These are phyloP conservation scores for Pseudococcus viburni DNA, from an alignment of 2,888 invertebrate genomes.

Conservation along the genomic window DNA sequence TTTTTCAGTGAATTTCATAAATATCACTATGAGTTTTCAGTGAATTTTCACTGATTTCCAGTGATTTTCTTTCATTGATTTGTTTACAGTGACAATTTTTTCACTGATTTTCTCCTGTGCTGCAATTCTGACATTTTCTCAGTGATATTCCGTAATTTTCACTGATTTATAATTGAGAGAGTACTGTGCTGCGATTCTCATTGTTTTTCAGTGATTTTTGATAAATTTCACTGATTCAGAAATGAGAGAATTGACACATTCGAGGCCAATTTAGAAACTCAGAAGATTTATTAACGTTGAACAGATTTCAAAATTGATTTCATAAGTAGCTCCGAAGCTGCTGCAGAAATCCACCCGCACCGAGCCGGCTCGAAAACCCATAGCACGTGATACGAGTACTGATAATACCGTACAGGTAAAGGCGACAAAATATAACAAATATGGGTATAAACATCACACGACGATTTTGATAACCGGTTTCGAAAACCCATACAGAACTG, in stretches of 20 bases:
- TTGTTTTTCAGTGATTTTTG: too few relatives aligned
- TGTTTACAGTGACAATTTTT: too few relatives aligned
- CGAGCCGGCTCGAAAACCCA: neutral
- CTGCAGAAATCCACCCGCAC: neutral
- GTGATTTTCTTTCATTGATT: too few relatives aligned
- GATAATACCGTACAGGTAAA: neutral
- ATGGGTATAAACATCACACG: constrained; percentile 8
- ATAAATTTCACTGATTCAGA: too few relatives aligned
- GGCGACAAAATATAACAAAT: neutral
- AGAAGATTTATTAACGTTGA: neutral
- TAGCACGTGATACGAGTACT: neutral
- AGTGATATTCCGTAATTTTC: too few relatives aligned
- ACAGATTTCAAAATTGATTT: neutral
- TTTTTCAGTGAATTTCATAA: too few relatives aligned
- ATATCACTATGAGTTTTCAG: too few relatives aligned
- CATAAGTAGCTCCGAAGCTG: neutral
- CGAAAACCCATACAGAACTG: neutral
- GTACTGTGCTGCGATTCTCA: too few relatives aligned
- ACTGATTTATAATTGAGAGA: too few relatives aligned
- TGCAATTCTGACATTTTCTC: too few relatives aligned
- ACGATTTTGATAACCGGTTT: constrained; percentile 33
- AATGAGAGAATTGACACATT: neutral
- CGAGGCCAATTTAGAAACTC: neutral
- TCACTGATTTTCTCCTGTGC: too few relatives aligned
- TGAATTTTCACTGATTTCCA: too few relatives aligned